Conservation (phyloP, 2,888 invertebrate species). For the Xestia rhomboidea region DNA sequence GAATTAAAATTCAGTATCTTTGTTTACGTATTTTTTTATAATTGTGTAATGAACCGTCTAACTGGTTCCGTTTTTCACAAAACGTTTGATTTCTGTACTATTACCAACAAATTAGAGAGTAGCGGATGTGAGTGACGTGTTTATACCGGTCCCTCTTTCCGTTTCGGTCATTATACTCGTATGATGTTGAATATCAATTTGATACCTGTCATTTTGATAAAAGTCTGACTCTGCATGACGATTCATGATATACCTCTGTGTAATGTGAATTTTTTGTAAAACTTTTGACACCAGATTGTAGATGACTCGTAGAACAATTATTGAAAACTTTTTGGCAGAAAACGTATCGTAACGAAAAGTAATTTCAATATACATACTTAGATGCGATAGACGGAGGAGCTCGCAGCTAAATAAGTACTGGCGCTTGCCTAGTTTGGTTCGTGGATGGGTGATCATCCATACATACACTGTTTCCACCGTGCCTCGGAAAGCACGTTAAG, state of each 20-base stretch:
- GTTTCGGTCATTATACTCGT: constrained; percentile 24
- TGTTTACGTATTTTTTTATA: constrained; percentile 76
- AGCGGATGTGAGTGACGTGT: constrained; percentile 61
- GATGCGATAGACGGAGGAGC: too few relatives aligned
- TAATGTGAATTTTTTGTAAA: background rate
- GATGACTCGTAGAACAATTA: background rate
- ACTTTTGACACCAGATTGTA: background rate
- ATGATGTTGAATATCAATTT: constrained; percentile 51
- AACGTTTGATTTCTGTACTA: constrained; percentile 59
- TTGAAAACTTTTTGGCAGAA: background rate
- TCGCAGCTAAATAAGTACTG: too few relatives aligned
- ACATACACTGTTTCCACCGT: too few relatives aligned
- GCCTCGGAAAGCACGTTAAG: too few relatives aligned
- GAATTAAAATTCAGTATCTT: constrained; percentile 72
- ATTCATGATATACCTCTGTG: background rate
- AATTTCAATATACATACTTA: background rate
- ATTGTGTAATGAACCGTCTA: constrained; percentile 82
- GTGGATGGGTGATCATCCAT: too few relatives aligned
- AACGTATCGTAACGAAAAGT: background rate
- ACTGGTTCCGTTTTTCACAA: constrained; percentile 80
- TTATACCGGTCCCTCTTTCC: constrained; percentile 55
- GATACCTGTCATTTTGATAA: constrained; percentile 8
- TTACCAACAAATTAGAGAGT: constrained; percentile 70
- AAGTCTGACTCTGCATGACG: background rate
- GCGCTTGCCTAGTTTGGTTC: too few relatives aligned